These are phyloP conservation scores for Lytechinus pictus DNA, from an alignment of 35 echinoderm and acorn worm genomes.

Conservation along the genomic window DNA sequence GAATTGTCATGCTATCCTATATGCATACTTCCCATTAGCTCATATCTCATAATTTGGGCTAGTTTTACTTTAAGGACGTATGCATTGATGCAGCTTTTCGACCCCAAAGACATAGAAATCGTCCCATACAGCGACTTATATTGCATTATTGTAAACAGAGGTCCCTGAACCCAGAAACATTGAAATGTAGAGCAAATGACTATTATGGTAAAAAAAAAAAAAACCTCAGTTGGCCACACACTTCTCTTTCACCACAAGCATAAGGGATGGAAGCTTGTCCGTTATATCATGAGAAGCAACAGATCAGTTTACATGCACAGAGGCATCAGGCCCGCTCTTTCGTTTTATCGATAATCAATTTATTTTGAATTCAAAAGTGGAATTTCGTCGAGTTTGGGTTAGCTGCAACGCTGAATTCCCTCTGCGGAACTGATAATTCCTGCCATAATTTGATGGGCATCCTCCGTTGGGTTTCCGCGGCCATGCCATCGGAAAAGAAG, in stretches of 20 bases:
- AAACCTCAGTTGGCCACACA: background rate
- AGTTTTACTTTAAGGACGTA: no score
- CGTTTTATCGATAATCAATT: constrained; percentile 4
- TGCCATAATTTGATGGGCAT: background rate
- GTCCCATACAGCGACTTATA: background rate
- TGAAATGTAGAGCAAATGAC: background rate
- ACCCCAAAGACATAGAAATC: background rate
- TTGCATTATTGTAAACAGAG: background rate
- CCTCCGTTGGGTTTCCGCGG: background rate
- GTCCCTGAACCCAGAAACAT: background rate
- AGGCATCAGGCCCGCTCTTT: background rate
- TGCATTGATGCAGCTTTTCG: background rate
- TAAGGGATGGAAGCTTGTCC: background rate
- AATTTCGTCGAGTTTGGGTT: background rate
- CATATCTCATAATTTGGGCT: no score
- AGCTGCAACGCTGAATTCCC: background rate
- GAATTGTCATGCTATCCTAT: no score
- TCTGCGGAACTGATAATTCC: background rate
- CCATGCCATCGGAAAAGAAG: background rate
- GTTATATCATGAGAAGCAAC: background rate
- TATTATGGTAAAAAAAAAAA: background rate
- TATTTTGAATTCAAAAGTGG: constrained; percentile 14
- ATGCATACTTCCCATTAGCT: no score
- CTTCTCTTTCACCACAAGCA: background rate
- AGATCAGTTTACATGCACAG: background rate